Base-by-base conservation (phyloP, 2,888 invertebrate species). In the Malacosoma neustria region DNA sequence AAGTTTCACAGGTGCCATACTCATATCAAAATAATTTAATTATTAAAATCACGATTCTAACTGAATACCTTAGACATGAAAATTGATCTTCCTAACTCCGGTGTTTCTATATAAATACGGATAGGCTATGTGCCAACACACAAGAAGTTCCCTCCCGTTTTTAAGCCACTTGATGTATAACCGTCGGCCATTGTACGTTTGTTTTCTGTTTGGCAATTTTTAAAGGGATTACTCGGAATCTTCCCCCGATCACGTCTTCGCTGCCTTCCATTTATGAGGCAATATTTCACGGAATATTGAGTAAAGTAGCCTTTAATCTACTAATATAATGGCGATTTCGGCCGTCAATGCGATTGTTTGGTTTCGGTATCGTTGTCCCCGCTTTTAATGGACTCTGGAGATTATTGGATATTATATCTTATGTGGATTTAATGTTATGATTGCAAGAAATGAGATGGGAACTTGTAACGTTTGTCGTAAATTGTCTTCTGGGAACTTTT, bases 231-330 rank as follows among this genome's bases (percentile, higher is more conserved):
- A 82, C 70, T 61, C 45, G 49, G 53, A 40, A 60, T 59, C 52
- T 50, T 54, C 57, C 59, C 68, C 71, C 67, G 80, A 80, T 82
- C 84, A 81, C 81, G 80, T 82, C 74, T 73, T 61, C 67, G 65
- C 73, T 71, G 68, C 73, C 72, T 71, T 55, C 67, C 76, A 81
- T 80, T 85, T 85, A 85, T 74, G 84, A 61, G 72, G 81, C 73
- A 69, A 84, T 85, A 85, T 82, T 79, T 85, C 72, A 84, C 61
- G 76, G 81, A 81, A 85, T 85, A 85, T 84, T 71, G 84, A 79
- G 80, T 73, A 77, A 81, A 85, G 82, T 82, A 76, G 72, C 65
- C 79, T 82, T 81, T 84, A 85, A 85, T 85, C 84, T 81, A 74
- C 80, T 79, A 57, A 74, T 77, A 79, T 82, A 84, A 82, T 80